Base-by-base conservation (phyloP, 1,140 invertebrate genomes). In the Sarcophaga bullata region DNA sequence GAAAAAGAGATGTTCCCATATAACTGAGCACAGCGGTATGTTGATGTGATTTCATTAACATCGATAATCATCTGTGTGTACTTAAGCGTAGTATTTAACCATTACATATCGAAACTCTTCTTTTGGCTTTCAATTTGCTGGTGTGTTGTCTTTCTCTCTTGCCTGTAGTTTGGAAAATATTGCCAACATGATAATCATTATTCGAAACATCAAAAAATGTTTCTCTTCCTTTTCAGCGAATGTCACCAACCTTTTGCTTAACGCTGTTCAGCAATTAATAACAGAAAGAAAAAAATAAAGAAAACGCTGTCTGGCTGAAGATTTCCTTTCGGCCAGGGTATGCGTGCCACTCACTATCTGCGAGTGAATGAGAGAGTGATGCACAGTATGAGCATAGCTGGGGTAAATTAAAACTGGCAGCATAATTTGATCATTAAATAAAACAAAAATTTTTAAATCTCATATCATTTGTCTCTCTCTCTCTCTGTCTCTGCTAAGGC, bases 331-430 rank as follows among this genome's bases (percentile, higher is more conserved):
- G 54, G 25, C 25, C 25, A 2, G 25, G 25, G 1, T 37, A 37
- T 37, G 25, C 25, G 25, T 37, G 25, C 25, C 25, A 2, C 4
- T 4, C 1, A 4, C 25, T 4, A 37, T 37, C 25, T 37, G 4
- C 4, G 25, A 37, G 25, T 37, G 25, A 37, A 37, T 37, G 25
- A 37, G 25, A 1, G 25, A 37, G 25, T 37, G 4, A 52, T 6
- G 13, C 13, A 10, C 50, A 52, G 50, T 52, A 52, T 52, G 50
- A 10, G 2, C 6, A 37, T 52, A 52, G 1, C 50, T 52, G 50
- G 62, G 19, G 62, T 68, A 68, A 68, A 68, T 68, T 68, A 68
- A 68, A 68, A 68, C 62, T 68, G 62, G 62, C 62, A 68, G 62
- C 17, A 68, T 68, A 68, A 68, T 68, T 68, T 68, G 62, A 68